These are phyloP conservation scores for Conops quadrifasciatus DNA, from an alignment of 2,888 invertebrate species.

Conservation along the genomic window DNA sequence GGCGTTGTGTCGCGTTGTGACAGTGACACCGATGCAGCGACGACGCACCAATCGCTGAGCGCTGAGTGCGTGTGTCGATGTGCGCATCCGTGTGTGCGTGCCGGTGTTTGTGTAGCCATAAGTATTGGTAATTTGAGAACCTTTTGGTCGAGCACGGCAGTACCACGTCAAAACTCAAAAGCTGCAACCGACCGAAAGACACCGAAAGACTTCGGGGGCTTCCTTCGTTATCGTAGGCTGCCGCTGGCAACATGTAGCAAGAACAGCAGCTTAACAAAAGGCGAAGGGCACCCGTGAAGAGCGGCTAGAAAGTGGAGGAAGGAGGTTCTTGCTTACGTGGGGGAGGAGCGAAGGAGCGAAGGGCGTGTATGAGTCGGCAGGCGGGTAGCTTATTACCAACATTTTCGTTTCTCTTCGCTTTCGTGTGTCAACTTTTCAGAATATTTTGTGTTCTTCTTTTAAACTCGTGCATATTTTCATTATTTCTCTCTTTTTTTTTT, in stretches of 20 bases:
- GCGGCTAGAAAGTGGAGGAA: neutral
- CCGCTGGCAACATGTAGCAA: neutral
- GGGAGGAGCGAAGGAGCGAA: neutral
- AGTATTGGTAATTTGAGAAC: conserved; percentile 31
- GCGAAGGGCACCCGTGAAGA: neutral
- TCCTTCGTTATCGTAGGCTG: conserved; percentile 49
- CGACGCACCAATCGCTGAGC: too few species aligned
- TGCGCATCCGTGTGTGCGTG: neutral
- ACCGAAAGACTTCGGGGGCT: conserved; percentile 63
- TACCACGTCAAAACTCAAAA: conserved; percentile 51
- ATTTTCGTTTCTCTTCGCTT: neutral
- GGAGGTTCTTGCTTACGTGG: neutral
- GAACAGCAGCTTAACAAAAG: too few species aligned
- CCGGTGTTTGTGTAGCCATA: conserved; percentile 1
- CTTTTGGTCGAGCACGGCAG: conserved; percentile 28
- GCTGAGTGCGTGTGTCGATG: neutral
- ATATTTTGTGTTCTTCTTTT: conserved; percentile 14
- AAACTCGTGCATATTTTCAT: conserved; percentile 20
- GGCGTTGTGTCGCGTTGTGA: conserved; percentile 30
- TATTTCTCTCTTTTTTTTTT: conserved; percentile 6
- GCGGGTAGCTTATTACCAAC: conserved; percentile 21
- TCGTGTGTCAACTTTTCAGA: neutral
- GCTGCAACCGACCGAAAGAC: conserved; percentile 61
- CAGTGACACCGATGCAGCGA: conserved; percentile 20
- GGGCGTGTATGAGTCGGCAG: too few species aligned